Conservation (phyloP, 2,797 vertebrate species). For the Scyliorhinus canicula region DNA sequence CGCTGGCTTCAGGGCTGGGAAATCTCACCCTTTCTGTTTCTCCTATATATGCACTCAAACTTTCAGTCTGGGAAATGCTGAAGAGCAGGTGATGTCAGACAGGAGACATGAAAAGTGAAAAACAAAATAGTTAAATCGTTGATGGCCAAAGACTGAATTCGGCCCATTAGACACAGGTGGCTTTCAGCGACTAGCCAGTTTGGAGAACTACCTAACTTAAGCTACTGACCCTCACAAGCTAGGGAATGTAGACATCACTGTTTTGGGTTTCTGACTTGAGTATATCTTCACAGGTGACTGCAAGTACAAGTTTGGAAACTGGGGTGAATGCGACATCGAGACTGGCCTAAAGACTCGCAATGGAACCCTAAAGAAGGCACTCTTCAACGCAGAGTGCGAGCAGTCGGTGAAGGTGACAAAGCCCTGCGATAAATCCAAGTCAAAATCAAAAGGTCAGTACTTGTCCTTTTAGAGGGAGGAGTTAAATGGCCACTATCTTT, state of each 20-base stretch:
- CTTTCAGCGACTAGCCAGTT: background rate
- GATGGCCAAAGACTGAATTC: background rate
- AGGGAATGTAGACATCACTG: background rate
- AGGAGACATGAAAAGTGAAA: background rate
- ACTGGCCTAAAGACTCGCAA: constrained; percentile 64
- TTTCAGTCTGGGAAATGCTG: background rate
- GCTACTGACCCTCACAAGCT: background rate
- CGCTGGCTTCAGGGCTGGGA: too few relatives aligned
- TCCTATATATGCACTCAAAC: too few relatives aligned
- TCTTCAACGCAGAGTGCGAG: constrained; percentile 75
- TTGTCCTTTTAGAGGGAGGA: background rate
- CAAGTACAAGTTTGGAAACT: constrained; percentile 80
- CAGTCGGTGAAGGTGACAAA: constrained; percentile 71
- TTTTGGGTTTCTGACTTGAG: background rate
- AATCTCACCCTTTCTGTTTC: background rate
- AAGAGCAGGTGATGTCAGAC: background rate
- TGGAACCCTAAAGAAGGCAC: constrained; percentile 72
- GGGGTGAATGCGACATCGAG: constrained; percentile 71
- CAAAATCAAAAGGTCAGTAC: constrained; percentile 74
- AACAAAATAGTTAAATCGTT: background rate
- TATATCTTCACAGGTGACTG: constrained; percentile 67
- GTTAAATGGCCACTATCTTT: background rate
- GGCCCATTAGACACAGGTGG: background rate
- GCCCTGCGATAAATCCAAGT: constrained; percentile 73
- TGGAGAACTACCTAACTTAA: background rate